Evolutionary conservation across 2,888 invertebrate genomes (phyloP).

Genomic region (Acrobasis consociella): DNA sequence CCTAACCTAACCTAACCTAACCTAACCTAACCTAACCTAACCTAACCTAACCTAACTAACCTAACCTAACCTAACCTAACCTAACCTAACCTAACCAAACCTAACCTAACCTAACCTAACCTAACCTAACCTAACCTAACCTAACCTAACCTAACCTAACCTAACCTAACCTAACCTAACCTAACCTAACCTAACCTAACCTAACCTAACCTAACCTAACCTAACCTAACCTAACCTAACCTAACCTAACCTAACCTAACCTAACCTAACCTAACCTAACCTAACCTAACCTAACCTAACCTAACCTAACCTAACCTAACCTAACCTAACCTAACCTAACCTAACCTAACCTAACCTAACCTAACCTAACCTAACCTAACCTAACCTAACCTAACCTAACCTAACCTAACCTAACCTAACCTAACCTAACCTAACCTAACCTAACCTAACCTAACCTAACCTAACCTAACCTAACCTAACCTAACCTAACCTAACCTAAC

Average conservation of each 20-base stretch:
- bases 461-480: constrained; percentile 33
- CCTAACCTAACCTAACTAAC: constrained; percentile 26
- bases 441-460: constrained; percentile 20
- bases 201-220: constrained; percentile 32
- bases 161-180: constrained; percentile 31
- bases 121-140: constrained; percentile 26
- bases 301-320: constrained; percentile 33
- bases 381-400: constrained; percentile 31
- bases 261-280: constrained; percentile 28
- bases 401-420: constrained; percentile 34
- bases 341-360: constrained; percentile 32
- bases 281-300: neutral
- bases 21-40: constrained; percentile 28
- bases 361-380: constrained; percentile 30
- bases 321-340: constrained; percentile 37
- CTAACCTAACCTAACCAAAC: constrained; percentile 24
- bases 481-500: constrained; percentile 30
- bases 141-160: constrained; percentile 31
- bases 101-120: constrained; percentile 24
- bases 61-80: constrained; percentile 21
- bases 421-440: constrained; percentile 30
- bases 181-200: constrained; percentile 30
- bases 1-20: constrained; percentile 26
- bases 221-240: constrained; percentile 30
- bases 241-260: constrained; percentile 30